phyloP scores from a whole-genome alignment of 2,797 vertebrate species.

The Discoglossus pictus region DNA sequence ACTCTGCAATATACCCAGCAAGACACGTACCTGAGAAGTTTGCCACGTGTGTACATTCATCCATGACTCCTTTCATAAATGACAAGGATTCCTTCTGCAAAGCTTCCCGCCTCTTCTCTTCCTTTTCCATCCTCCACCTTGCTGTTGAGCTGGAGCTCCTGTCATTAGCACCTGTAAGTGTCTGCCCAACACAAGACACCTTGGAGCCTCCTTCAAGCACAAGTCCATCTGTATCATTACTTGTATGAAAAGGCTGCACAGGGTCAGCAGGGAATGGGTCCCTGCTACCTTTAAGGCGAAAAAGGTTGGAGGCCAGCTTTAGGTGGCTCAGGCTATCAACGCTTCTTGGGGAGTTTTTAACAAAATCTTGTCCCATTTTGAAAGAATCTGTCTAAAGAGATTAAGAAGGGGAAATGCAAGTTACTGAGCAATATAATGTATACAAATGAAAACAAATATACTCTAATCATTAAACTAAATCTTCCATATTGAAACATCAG shows the following conservation, averaged over 20 bases:
- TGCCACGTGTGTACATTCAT: conserved; percentile 96
- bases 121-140: conserved; percentile 50
- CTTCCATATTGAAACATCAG: too few species aligned
- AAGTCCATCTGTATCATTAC: conserved; percentile 58
- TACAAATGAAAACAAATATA: too few species aligned
- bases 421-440: too few species aligned
- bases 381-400: conserved; percentile 87
- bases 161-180: conserved; percentile 66
- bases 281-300: conserved; percentile 62
- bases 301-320: conserved; percentile 68
- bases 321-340: conserved; percentile 68
- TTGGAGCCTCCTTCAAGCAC: conserved; percentile 62
- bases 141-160: conserved; percentile 56
- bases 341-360: conserved; percentile 70
- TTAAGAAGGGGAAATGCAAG: conserved; percentile 7
- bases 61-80: conserved; percentile 99
- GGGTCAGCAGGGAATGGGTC: conserved; percentile 55
- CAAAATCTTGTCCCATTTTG: conserved; percentile 84
- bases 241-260: conserved; percentile 55
- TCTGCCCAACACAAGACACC: conserved; percentile 61
- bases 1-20: background rate
- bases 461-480: too few species aligned
- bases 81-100: conserved; percentile 85
- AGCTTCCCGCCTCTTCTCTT: conserved; percentile 60
- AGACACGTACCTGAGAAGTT: conserved; percentile 89